Evolutionary conservation across 2,113 vertebrate genomes (phyloP).

Genomic region (Danionella cerebrum): DNA sequence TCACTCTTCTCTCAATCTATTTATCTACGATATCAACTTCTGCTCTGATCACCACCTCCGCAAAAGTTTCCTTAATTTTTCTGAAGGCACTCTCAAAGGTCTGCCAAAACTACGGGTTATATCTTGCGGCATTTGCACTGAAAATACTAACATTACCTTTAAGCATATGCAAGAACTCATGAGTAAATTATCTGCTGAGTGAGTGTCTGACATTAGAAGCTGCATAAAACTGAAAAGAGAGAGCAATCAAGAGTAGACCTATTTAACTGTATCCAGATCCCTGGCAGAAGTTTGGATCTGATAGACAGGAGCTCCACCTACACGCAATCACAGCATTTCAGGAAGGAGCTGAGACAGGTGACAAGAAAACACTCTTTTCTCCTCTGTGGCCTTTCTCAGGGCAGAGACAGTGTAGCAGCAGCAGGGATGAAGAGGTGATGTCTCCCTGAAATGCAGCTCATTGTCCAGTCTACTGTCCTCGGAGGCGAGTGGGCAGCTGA

Average conservation of each 20-base stretch:
- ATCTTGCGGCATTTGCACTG: too few relatives aligned
- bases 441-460: slow-evolving; percentile 15
- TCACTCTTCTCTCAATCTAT: background rate
- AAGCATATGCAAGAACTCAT: background rate
- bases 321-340: slow-evolving; percentile 12
- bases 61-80: too few relatives aligned
- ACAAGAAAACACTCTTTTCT: slow-evolving; percentile 5
- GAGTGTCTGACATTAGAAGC: background rate
- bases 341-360: slow-evolving; percentile 37
- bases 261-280: slow-evolving; percentile 30
- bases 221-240: background rate
- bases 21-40: background rate
- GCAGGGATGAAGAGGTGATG: slow-evolving; percentile 14
- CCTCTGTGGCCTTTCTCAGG: background rate
- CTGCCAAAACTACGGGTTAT: too few relatives aligned
- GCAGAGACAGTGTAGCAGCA: background rate
- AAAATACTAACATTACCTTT: too few relatives aligned
- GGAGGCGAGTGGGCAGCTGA: slow-evolving; percentile 20
- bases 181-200: slow-evolving; percentile 29
- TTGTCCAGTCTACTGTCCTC: slow-evolving; percentile 40
- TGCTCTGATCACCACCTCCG: background rate
- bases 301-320: slow-evolving; percentile 37
- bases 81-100: background rate
- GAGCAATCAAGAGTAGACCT: slow-evolving; percentile 15
- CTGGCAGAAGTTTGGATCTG: slow-evolving; percentile 19